These are phyloP conservation scores for Strigops habroptila DNA, from an alignment of 2,113 vertebrate genomes.

Conservation along the genomic window DNA sequence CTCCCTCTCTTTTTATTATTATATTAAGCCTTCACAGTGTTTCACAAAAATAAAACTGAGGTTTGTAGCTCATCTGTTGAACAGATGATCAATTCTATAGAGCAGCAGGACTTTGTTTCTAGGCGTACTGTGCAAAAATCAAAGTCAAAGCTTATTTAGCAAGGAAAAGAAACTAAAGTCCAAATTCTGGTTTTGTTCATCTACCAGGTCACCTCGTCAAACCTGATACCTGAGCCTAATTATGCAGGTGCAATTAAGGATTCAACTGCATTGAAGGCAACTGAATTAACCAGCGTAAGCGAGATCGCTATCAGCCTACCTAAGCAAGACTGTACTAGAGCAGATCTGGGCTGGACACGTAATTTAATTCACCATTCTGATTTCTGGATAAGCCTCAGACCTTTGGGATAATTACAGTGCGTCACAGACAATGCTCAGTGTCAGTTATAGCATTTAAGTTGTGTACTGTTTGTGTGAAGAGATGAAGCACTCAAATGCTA, in stretches of 20 bases:
- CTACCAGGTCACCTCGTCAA: not conserved
- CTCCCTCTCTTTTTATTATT: not conserved
- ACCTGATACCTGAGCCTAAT: not conserved
- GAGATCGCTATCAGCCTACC: not conserved
- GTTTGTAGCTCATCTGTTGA: not conserved
- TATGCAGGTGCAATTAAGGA: not conserved
- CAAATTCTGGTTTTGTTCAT: not conserved
- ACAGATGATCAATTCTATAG: not conserved
- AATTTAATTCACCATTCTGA: not conserved
- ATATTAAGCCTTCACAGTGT: not conserved
- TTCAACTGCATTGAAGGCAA: not conserved
- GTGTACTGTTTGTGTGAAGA: not conserved
- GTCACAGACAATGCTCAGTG: not conserved
- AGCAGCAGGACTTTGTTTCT: not conserved
- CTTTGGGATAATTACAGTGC: not conserved
- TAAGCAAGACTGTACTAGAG: conserved; percentile 4
- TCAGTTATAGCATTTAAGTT: not conserved
- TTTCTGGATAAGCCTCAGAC: not conserved
- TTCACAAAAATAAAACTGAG: not conserved
- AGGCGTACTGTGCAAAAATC: accelerated
- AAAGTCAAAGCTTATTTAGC: not conserved
- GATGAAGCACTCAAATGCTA: not conserved
- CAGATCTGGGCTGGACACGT: not conserved
- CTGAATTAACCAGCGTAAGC: not conserved
- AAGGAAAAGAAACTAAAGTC: not conserved